Base-by-base conservation (phyloP, 1,140 invertebrate species). In the Drosophila sproati region DNA sequence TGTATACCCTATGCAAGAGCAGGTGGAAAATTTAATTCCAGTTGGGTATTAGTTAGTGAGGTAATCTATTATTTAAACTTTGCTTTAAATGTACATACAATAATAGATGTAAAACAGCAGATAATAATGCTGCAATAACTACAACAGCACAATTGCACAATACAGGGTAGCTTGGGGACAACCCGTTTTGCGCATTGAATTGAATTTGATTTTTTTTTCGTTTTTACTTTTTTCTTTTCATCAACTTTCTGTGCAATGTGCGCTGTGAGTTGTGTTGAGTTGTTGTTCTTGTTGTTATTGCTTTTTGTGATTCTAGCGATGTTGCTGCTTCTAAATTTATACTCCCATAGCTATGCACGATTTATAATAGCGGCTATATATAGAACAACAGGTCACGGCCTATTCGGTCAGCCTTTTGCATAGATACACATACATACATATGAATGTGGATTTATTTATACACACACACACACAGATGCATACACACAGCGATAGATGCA, bases 381-480 rank as follows among this genome's bases (percentile, higher is more conserved):
- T 92, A 92, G 87, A 91, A 89, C 78, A 78, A 72, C 91, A 92
- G 91, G 91, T 92, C 91, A 92, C 75, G 91, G 91, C 91, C 91
- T 86, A 81, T 91, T 79, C 89, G 78, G 83, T 80, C 75, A 88
- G 70, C 39, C 32, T 51, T 74, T 66, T 64, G 43, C 72, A 67
- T 55, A 71, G 41, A 74, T 47, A 59, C 64, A 56, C 55, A 63
- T 37, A 64, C 29, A 55, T 60, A 48, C 41, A 45, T 39, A 71
- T 31, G 20, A 10, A 59, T 47, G 29, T 20, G 10, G 12, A 59
- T 59, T 32, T 59, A 59, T 59, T 57, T 57, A 45, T 57, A 71
- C 45, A 67, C 57, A 59, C 41, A 66, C 51, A 48, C 31, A 63
- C n/a, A 51, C 6, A 69, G 3, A 47, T 20, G 35, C 4, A 31